A percentile compares a stretch with the other conserved stretches of the same genome.
phyloP scores from a whole-genome alignment of 1,140 invertebrate species.

The Dinoponera quadriceps region DNA sequence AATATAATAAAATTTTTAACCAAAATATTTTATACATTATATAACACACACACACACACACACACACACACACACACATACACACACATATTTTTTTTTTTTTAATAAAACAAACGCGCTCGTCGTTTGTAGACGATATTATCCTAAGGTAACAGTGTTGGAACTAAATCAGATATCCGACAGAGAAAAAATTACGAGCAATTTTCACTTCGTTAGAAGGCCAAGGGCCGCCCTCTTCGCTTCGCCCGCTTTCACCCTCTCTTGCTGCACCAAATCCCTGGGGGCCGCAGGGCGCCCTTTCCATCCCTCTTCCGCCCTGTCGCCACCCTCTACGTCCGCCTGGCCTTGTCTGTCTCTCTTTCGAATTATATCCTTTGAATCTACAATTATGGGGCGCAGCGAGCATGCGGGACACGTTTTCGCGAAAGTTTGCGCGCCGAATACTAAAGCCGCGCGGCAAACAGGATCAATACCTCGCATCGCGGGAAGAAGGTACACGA shows the following conservation, averaged over 20 bases:
- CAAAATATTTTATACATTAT: no score
- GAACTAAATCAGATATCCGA: conserved; percentile 61
- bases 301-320: not conserved
- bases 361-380: conserved; percentile 86
- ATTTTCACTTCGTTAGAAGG: conserved; percentile 84
- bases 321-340: not conserved
- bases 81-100: not conserved
- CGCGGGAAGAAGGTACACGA: conserved; percentile 61
- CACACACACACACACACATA: no score
- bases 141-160: not conserved
- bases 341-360: conserved; percentile 66
- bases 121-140: not conserved
- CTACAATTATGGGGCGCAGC: conserved; percentile 83
- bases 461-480: conserved; percentile 80
- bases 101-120: not conserved
- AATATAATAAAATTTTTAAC: no score
- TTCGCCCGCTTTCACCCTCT: not conserved
- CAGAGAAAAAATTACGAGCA: conserved; percentile 76
- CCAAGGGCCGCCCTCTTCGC: conserved; percentile 49
- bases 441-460: conserved; percentile 84
- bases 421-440: conserved; percentile 82
- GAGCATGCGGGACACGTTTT: conserved; percentile 84
- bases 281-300: conserved; percentile 58
- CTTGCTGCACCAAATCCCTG: conserved; percentile 59
- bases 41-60: no score